Evolutionary conservation across 2,797 vertebrate genomes (phyloP).

Genomic region (Tragelaphus oryx): DNA sequence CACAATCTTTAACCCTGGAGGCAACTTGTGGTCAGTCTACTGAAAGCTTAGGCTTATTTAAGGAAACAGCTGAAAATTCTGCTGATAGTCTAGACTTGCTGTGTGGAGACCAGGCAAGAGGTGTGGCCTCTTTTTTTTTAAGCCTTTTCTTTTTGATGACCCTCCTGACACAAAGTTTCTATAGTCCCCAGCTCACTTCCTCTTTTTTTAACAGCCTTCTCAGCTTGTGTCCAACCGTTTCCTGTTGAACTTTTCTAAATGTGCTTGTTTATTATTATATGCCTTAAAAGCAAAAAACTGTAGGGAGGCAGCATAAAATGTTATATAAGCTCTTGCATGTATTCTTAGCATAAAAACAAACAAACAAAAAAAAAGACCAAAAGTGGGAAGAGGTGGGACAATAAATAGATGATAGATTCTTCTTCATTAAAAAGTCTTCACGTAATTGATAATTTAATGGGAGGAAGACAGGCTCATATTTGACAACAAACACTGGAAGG

Average conservation of each 20-base stretch:
- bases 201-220: constrained; percentile 59
- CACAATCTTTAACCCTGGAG: not conserved
- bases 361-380: not conserved
- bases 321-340: not conserved
- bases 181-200: constrained; percentile 75
- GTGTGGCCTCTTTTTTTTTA: not conserved
- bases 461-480: not conserved
- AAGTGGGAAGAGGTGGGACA: not conserved
- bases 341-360: not conserved
- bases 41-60: not conserved
- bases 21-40: not conserved
- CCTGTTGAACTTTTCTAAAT: constrained; percentile 72
- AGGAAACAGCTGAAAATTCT: not conserved
- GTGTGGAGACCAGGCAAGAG: not conserved
- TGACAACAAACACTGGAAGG: constrained; percentile 31
- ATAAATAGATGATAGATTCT: not conserved
- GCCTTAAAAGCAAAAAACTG: not conserved
- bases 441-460: not conserved
- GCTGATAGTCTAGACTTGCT: not conserved
- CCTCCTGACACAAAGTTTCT: constrained; percentile 63
- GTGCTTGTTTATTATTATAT: constrained; percentile 48
- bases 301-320: not conserved
- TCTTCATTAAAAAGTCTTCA: not conserved
- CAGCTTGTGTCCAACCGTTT: constrained; percentile 64
- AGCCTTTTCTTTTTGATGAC: constrained; percentile 14